These are phyloP conservation scores for Zootoca vivipara DNA, from an alignment of 2,113 vertebrate genomes.

Conservation along the genomic window DNA sequence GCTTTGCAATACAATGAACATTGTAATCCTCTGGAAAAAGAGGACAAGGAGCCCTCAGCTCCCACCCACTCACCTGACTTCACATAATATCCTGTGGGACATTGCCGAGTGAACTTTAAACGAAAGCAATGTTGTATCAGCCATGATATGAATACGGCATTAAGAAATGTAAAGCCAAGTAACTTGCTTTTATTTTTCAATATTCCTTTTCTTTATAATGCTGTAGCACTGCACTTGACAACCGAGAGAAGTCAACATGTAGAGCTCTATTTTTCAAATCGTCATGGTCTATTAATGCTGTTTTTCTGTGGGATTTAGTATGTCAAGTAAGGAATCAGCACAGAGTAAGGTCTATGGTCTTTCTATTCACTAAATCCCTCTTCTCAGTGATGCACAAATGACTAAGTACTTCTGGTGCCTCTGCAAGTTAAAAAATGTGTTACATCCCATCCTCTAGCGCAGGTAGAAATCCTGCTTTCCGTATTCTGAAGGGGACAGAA, in stretches of 20 bases:
- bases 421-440: conserved; percentile 65
- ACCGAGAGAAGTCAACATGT: conserved; percentile 76
- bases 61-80: neutral
- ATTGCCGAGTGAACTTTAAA: conserved; percentile 68
- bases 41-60: neutral
- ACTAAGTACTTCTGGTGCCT: conserved; percentile 65
- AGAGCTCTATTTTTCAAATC: conserved; percentile 73
- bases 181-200: conserved; percentile 66
- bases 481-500: conserved; percentile 2
- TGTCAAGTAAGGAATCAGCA: conserved; percentile 73
- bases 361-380: conserved; percentile 74
- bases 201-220: conserved; percentile 73
- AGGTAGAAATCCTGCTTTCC: conserved; percentile 26
- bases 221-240: conserved; percentile 73
- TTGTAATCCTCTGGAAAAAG: neutral
- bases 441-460: conserved; percentile 44
- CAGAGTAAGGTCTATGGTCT: conserved; percentile 72
- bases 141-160: conserved; percentile 66
- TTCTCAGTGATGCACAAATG: conserved; percentile 73
- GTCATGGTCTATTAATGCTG: conserved; percentile 74
- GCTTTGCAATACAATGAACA: neutral
- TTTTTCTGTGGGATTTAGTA: conserved; percentile 77
- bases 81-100: conserved; percentile 5
- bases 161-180: conserved; percentile 69
- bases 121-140: conserved; percentile 52